phyloP scores from a whole-genome alignment of 2,888 invertebrate genomes.

The Tipula helvola region DNA sequence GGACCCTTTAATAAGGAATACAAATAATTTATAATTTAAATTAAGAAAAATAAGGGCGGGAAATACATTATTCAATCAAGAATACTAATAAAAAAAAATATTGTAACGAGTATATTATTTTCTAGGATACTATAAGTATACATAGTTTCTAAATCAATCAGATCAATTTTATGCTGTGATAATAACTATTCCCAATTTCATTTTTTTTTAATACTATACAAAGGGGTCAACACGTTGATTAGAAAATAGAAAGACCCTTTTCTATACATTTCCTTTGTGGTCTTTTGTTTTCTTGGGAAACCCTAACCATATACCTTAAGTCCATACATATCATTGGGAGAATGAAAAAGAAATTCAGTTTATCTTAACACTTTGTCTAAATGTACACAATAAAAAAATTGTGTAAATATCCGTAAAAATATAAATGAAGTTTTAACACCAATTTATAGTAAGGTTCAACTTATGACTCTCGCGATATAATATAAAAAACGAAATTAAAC shows the following conservation, averaged over 20 bases:
- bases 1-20: neutral
- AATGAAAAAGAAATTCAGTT: neutral
- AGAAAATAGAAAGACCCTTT: neutral
- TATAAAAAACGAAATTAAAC: neutral
- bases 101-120: neutral
- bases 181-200: neutral
- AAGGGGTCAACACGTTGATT: neutral
- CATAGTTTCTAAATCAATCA: neutral
- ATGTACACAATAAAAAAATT: neutral
- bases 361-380: neutral
- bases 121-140: neutral
- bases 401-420: neutral
- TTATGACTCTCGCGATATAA: neutral
- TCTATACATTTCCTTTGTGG: neutral
- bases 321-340: neutral
- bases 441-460: neutral
- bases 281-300: neutral
- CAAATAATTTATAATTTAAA: neutral
- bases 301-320: neutral
- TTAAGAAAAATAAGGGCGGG: neutral
- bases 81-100: neutral
- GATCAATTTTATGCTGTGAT: neutral
- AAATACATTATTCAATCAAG: neutral
- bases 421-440: neutral
- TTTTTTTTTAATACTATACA: neutral